Evolutionary conservation across 1,140 invertebrate species (phyloP).

Genomic region (Chironomus striatipennis): DNA sequence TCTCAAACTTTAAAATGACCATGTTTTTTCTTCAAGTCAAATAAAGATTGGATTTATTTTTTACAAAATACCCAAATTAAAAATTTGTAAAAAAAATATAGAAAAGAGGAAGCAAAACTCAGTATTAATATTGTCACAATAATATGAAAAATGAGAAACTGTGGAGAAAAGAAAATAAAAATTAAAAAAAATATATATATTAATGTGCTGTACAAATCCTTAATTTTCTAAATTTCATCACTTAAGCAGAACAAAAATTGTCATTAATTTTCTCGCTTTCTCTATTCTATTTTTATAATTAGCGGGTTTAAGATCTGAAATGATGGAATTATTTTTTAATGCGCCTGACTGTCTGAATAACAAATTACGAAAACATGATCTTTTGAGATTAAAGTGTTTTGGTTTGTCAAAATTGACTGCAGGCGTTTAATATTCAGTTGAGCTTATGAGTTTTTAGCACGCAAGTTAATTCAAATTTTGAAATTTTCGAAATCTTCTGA

Average conservation of each 20-base stretch:
- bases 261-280: slow-evolving; percentile 13
- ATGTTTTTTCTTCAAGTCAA: too few species aligned
- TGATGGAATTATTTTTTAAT: too few species aligned
- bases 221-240: neutral
- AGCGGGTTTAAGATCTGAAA: too few species aligned
- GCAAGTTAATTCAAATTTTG: too few species aligned
- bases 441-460: too few species aligned
- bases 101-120: neutral
- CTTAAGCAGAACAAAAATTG: neutral
- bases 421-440: too few species aligned
- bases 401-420: neutral
- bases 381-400: neutral
- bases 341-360: neutral
- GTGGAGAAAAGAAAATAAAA: neutral
- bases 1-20: too few species aligned
- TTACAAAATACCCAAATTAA: too few species aligned
- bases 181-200: neutral
- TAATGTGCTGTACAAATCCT: neutral
- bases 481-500: too few species aligned
- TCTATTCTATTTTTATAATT: neutral
- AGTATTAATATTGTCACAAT: neutral
- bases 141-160: neutral
- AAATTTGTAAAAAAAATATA: too few species aligned
- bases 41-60: too few species aligned
- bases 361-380: too few species aligned